Evolutionary conservation across 1,140 invertebrate genomes (phyloP), one percentile per base, ranked within the genome.

Genomic region (Bradysia coprophila): DNA sequence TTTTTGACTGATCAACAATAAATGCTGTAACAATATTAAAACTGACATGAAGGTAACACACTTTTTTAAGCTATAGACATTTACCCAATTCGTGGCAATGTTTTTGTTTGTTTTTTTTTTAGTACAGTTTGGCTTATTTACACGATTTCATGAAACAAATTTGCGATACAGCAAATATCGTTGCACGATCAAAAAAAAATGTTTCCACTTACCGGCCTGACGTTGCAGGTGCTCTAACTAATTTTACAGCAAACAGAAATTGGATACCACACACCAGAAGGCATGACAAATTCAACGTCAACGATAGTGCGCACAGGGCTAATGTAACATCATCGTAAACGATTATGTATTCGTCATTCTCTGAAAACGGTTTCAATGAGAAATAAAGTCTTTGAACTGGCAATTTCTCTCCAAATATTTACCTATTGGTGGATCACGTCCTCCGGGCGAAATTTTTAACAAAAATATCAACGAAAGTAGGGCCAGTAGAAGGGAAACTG

Each of bases 231-330:
- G 81, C 79, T 50, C 85, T 80, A 46, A 87, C 75, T 51, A 94
- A 72, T 67, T 91, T 92, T 42, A 91, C 81, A 20, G 86, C 82
- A 59, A 92, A 92, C 49, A 92, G 73, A 67, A 90, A 91, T 67
- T 94, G 89, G 51, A 91, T 88, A 45, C 85, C 81, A 69, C 88
- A 94, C 43, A 94, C 86, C 45, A 94, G 73, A 31, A 92, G 68
- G 57, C 87, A 92, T 65, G 86, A 90, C 15, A 92, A 69, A 61
- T 92, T 87, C 21, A 92, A 63, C 1, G 83, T 86, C 19, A 92
- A 64, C 19, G 87, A 88, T 42, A 92, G 69, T 10, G 87, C 85
- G 55, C 84, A 86, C 45, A 92, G 66, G 5, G 85, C 86, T 47
- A 91, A 66, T 3, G 86, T 88, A 46, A 92, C 86, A n/a, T n/a